A percentile compares a stretch with the other conserved stretches of the same genome.
Evolutionary conservation across 35 echinoderm and acorn worm species (phyloP).

Genomic region (Strongylocentrotus purpuratus): DNA sequence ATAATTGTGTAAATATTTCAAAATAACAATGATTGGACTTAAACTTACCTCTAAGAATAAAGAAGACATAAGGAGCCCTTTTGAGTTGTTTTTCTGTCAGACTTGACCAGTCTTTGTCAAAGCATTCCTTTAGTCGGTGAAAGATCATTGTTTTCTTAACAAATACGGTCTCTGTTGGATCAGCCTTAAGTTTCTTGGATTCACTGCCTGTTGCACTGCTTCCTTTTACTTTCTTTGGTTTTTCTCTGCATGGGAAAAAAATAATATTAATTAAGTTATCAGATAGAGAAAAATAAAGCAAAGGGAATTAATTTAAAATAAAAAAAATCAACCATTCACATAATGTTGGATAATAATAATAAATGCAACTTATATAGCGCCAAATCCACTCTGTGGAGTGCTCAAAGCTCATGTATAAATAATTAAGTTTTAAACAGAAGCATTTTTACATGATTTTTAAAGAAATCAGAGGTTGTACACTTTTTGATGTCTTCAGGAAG

Average conservation of each 20-base stretch:
- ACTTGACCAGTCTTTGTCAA: slow-evolving; percentile 80
- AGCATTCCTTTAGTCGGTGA: slow-evolving; percentile 79
- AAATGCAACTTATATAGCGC: too few relatives aligned
- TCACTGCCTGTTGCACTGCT: slow-evolving; percentile 35
- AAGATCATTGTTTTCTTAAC: slow-evolving; percentile 72
- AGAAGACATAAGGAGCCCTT: slow-evolving; percentile 76
- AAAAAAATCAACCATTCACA: too few relatives aligned
- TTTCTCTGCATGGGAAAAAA: slow-evolving; percentile 71
- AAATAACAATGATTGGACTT: background rate
- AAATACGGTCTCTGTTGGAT: slow-evolving; percentile 77
- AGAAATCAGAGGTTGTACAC: too few relatives aligned
- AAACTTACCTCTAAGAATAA: slow-evolving; percentile 77
- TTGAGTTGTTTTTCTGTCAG: slow-evolving; percentile 73
- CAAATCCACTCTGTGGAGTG: too few relatives aligned
- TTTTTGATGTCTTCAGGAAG: too few relatives aligned
- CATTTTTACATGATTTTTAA: too few relatives aligned
- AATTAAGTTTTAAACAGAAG: too few relatives aligned
- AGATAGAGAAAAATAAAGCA: too few relatives aligned
- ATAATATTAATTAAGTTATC: background rate
- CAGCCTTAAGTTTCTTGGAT: slow-evolving; percentile 79
- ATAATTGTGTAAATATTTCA: background rate
- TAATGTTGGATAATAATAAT: too few relatives aligned
- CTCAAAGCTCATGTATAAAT: too few relatives aligned
- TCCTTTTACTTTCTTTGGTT: slow-evolving; percentile 64
- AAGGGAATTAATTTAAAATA: too few relatives aligned